A percentile compares a stretch with the other conserved stretches of the same genome.
These are phyloP conservation scores for Acrocephalus scirpaceus DNA, from an alignment of 2,797 vertebrate genomes.

Conservation along the genomic window DNA sequence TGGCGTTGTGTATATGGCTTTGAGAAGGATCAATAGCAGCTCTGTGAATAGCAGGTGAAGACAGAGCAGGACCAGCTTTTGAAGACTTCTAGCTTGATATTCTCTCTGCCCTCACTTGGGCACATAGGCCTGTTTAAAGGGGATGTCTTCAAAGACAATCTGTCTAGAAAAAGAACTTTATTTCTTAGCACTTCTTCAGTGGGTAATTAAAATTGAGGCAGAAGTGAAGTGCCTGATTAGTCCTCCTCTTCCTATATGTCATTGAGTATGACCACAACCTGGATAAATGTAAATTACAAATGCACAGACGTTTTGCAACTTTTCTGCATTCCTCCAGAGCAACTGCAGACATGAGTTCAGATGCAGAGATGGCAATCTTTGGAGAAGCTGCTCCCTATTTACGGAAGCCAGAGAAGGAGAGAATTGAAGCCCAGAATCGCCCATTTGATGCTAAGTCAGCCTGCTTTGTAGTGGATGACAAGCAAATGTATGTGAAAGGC, in stretches of 20 bases:
- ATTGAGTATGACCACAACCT: background rate
- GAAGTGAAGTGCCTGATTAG: background rate
- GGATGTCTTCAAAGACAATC: background rate
- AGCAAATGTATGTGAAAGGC: slow-evolving; percentile 85
- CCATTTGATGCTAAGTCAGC: slow-evolving; percentile 86
- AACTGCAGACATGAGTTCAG: slow-evolving; percentile 74
- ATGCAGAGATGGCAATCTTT: slow-evolving; percentile 82
- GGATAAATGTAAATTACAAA: background rate
- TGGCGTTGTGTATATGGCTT: background rate
- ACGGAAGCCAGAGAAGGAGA: slow-evolving; percentile 85
- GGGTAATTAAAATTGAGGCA: background rate
- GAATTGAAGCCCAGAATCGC: slow-evolving; percentile 83
- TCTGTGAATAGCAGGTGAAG: background rate
- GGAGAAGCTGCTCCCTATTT: slow-evolving; percentile 83
- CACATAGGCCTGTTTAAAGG: rapidly evolving
- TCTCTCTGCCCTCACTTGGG: background rate
- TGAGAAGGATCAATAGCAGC: background rate
- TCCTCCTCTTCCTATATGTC: background rate
- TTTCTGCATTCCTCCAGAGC: background rate
- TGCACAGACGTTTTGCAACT: background rate
- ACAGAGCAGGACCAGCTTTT: background rate
- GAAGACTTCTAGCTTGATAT: background rate
- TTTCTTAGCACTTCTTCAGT: background rate
- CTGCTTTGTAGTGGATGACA: slow-evolving; percentile 81
- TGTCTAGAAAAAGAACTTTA: background rate